Base-by-base conservation (phyloP, 2,797 vertebrate species). In the Sebastes variabilis region DNA sequence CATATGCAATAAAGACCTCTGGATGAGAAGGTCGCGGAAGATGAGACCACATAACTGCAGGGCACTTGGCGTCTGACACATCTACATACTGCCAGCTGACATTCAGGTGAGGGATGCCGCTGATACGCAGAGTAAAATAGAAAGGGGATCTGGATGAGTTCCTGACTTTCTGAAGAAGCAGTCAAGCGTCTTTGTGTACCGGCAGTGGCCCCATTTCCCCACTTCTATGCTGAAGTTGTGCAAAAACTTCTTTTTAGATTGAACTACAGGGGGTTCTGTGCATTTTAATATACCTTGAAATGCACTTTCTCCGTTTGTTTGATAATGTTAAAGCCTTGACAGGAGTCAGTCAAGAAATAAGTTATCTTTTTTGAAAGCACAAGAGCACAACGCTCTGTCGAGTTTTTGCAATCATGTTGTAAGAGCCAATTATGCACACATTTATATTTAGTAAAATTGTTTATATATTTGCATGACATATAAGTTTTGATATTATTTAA, bases 1-100 rank as follows among this genome's bases (percentile, higher is more conserved):
- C 86, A 92, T 93, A 93, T 91, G 90, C 87, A 90, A 81, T 79
- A 71, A 85, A 89, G 87, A 79, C 80, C 80, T 76, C 68, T 36
- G 79, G 75, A 89, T 79, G 77, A 83, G 87, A 91, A 90, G 92
- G 92, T 92, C 88, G 71, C 69, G 1, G 30, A 73, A 77, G 68
- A 91, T 85, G 84, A 90, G 81, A 82, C 79, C 79, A 66, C 81
- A 73, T 88, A 81, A 90, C 87, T 81, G 87, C 87, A 49, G 83
- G 82, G 68, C 81, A 65, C 79, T 90, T 83, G 73, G 77, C 69
- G 16, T 75, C 71, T 66, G 73, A 67, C 80, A 34, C 55, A 52
- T 30, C 52, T 72, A 72, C 55, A 87, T 46, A 58, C 74, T 70
- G 75, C 60, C 55, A 72, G 6, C 67, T 88, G 88, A 90, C 88